phyloP scores from a whole-genome alignment of 2,888 invertebrate species.

The Oasisia sp. region DNA sequence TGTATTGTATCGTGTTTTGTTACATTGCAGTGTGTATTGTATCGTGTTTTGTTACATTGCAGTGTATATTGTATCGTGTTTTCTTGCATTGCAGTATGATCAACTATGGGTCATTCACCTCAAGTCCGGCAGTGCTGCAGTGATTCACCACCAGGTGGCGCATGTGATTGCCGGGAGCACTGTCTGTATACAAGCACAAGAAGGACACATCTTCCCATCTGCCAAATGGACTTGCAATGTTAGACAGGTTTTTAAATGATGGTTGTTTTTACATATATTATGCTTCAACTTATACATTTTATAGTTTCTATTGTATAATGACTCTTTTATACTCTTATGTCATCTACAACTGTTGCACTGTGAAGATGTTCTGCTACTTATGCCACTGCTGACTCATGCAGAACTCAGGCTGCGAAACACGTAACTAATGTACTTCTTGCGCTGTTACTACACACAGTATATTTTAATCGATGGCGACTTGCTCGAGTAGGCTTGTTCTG shows the following conservation, averaged over 20 bases:
- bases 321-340: neutral
- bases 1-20: too few species aligned
- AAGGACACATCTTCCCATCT: neutral
- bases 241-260: neutral
- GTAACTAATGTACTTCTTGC: neutral
- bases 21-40: too few species aligned
- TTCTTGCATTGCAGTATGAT: neutral
- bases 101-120: constrained; percentile 11
- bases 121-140: neutral
- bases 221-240: neutral
- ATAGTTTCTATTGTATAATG: neutral
- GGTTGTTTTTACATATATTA: neutral
- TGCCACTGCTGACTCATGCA: neutral
- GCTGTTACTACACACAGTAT: neutral
- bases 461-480: neutral
- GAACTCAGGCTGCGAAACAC: neutral
- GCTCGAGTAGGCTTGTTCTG: neutral
- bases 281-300: neutral
- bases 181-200: neutral
- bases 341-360: neutral
- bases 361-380: neutral
- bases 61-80: too few species aligned
- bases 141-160: too few species aligned
- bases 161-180: neutral
- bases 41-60: too few species aligned